These are phyloP conservation scores for Clarias macrocephalus DNA, from an alignment of 2,113 vertebrate genomes.

Conservation along the genomic window DNA sequence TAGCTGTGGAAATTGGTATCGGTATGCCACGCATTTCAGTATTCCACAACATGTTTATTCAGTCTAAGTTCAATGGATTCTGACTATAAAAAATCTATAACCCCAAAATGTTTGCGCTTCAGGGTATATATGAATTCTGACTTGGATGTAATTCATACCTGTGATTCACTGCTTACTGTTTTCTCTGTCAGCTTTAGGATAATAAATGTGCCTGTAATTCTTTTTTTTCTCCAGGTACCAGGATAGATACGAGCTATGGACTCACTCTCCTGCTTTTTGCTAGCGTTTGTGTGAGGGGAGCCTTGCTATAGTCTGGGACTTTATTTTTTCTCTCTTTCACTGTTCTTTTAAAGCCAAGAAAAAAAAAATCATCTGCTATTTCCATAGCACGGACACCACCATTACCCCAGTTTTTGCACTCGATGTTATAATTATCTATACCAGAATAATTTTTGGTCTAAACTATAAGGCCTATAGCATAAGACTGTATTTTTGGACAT, in stretches of 20 bases:
- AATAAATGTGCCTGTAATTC: constrained; percentile 71
- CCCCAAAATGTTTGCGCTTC: constrained; percentile 18
- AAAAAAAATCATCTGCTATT: constrained; percentile 81
- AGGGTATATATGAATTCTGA: neutral
- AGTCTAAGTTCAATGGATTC: neutral
- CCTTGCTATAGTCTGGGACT: constrained; percentile 84
- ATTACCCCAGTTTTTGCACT: constrained; percentile 82
- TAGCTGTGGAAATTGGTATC: neutral
- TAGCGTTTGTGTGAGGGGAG: constrained; percentile 86
- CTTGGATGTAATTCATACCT: constrained; percentile 20
- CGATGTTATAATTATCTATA: constrained; percentile 82
- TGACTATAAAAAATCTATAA: neutral
- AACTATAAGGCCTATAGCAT: constrained; percentile 66
- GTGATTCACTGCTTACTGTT: constrained; percentile 20
- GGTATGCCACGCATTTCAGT: neutral
- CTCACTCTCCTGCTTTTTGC: constrained; percentile 88
- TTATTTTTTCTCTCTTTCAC: constrained; percentile 67
- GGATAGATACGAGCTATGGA: constrained; percentile 90
- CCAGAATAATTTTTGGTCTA: constrained; percentile 79
- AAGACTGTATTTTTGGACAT: constrained; percentile 67
- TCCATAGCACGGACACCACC: constrained; percentile 83
- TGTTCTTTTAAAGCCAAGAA: constrained; percentile 88
- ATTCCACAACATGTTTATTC: constrained; percentile 18
- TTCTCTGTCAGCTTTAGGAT: constrained; percentile 73
- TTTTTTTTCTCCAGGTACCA: constrained; percentile 90